Percentiles rank a stretch among this genome's conserved stretches.
Evolutionary conservation across 2,797 vertebrate species (phyloP).

Genomic region (Rhabdomys pumilio): DNA sequence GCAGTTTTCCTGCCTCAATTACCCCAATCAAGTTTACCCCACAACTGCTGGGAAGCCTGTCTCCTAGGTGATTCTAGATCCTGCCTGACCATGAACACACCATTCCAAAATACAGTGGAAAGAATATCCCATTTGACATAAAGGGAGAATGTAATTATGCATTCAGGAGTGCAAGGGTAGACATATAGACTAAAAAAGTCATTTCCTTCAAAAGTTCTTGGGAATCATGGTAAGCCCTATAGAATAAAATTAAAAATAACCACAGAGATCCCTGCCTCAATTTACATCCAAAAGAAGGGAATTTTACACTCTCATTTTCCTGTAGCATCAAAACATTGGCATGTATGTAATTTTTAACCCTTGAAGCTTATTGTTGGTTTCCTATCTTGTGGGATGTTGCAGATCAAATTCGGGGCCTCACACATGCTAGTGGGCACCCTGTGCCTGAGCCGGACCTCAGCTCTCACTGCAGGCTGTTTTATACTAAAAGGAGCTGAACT

Average conservation of each 20-base stretch:
- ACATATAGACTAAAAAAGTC: background rate
- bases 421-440: background rate
- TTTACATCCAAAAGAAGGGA: slow-evolving; percentile 35
- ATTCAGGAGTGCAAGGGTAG: background rate
- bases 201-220: background rate
- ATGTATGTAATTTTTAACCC: background rate
- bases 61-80: background rate
- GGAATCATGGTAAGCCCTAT: background rate
- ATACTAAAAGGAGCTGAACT: background rate
- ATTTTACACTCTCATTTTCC: background rate
- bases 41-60: background rate
- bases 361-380: background rate
- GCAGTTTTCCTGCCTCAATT: background rate
- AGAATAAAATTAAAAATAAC: slow-evolving; percentile 54
- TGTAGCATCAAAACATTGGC: background rate
- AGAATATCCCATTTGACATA: background rate
- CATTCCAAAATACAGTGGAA: background rate
- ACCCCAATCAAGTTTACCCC: background rate
- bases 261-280: background rate
- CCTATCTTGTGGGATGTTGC: background rate
- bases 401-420: background rate
- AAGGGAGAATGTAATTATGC: background rate
- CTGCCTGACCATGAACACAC: background rate
- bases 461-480: background rate
- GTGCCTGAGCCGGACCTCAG: too few species aligned